Percentiles rank a stretch among this genome's conserved stretches.
phyloP scores from a whole-genome alignment of 2,888 invertebrate species.

The Drosophila testacea region DNA sequence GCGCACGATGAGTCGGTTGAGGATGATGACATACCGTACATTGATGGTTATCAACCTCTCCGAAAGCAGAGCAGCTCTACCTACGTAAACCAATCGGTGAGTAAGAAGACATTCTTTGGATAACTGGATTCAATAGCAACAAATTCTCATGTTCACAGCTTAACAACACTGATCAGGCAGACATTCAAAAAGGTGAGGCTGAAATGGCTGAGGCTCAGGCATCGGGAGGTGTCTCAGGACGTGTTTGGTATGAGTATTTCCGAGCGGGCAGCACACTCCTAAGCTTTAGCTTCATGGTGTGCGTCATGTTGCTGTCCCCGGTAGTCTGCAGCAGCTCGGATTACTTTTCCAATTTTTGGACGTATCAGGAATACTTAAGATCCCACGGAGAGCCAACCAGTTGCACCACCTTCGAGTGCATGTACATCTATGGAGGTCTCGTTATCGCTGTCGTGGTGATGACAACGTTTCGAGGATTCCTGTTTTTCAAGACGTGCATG shows the following conservation, averaged over 20 bases:
- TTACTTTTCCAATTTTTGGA: slow-evolving; percentile 88
- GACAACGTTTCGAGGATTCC: slow-evolving; percentile 87
- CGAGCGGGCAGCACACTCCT: slow-evolving; percentile 86
- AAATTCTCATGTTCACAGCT: slow-evolving; percentile 47
- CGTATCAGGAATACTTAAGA: slow-evolving; percentile 84
- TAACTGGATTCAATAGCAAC: not conserved
- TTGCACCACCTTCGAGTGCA: slow-evolving; percentile 82
- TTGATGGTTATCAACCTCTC: slow-evolving; percentile 83
- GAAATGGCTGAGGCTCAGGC: slow-evolving; percentile 84
- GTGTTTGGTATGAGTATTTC: slow-evolving; percentile 86
- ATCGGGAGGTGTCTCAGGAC: slow-evolving; percentile 84
- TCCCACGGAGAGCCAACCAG: slow-evolving; percentile 74
- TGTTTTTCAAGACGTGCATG: slow-evolving; percentile 92
- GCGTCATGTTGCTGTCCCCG: slow-evolving; percentile 87
- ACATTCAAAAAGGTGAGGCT: slow-evolving; percentile 65
- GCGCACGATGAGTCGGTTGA: slow-evolving; percentile 56
- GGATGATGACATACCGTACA: slow-evolving; percentile 85
- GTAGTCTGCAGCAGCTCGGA: slow-evolving; percentile 87
- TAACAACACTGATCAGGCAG: slow-evolving; percentile 72
- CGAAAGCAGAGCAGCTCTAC: slow-evolving; percentile 70
- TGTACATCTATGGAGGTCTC: slow-evolving; percentile 84
- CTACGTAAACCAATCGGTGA: slow-evolving; percentile 81
- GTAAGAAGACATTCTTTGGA: slow-evolving; percentile 12
- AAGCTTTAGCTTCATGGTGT: slow-evolving; percentile 85
- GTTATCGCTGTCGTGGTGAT: slow-evolving; percentile 83